phyloP scores from a whole-genome alignment of 2,797 vertebrate genomes.

The Lacerta agilis region DNA sequence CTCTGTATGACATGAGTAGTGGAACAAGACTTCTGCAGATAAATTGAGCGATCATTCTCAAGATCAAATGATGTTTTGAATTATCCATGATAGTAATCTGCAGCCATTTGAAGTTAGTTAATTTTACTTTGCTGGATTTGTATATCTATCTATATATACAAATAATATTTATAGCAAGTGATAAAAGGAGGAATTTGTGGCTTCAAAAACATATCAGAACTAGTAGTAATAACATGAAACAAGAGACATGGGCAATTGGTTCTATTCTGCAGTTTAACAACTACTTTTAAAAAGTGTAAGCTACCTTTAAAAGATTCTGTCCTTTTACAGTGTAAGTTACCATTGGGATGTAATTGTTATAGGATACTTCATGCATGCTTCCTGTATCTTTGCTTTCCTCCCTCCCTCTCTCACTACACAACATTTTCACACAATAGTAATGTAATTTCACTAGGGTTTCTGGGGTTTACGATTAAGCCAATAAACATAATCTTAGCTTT shows the following conservation, averaged over 20 bases:
- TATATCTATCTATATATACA: background rate
- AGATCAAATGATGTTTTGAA: background rate
- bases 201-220: background rate
- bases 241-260: background rate
- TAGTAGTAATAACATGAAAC: background rate
- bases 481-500: conserved; percentile 9
- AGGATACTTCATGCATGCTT: background rate
- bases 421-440: background rate
- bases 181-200: background rate
- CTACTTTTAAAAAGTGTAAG: background rate
- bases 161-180: background rate
- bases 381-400: no score
- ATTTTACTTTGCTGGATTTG: no score
- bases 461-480: conserved; percentile 7
- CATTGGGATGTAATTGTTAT: background rate
- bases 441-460: background rate
- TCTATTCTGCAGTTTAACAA: background rate
- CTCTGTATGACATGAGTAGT: background rate
- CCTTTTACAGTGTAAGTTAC: background rate
- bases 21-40: background rate
- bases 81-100: background rate
- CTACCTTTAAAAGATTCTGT: background rate
- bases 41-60: background rate
- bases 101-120: background rate
- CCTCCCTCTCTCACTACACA: background rate